Evolutionary conservation across 1,140 invertebrate species (phyloP), one percentile per base, ranked within the genome.

Genomic region (Brachionus asplanchnoidis): DNA sequence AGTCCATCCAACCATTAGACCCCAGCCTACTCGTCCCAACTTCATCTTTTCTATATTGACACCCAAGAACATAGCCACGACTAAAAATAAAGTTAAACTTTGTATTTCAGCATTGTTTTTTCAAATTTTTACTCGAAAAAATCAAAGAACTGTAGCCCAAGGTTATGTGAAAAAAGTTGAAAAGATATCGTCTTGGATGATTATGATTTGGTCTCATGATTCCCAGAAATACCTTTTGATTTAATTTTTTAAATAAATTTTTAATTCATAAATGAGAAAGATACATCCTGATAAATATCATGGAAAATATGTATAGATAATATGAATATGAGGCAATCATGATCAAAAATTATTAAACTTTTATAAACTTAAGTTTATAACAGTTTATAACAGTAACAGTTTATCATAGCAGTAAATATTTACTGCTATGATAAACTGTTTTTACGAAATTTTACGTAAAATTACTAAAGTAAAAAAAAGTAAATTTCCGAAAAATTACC

Each of bases 41-140:
- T 28, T 20, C 79, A 82, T 82, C 11, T 82, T 20, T 9, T 40
- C 32, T 8, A 82, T 65, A 65, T 26, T 20, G 14, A 68, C 65
- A 3, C 79, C 79, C 17, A 82, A 28, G 46, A 82, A 82, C n/a
- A 82, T 26, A 8, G 79, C 79, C 7, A 82, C 79, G 42, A 82
- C 79, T 82, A n/a, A 40, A 82, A 14, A 26, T 23, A 40, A 68
- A 4, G 12, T 9, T 75, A 4, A 7, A 42, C 3, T 42, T 11
- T 44, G 17, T 73, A 14, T 73, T 73, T 40, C 14, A 2, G 11
- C 17, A 7, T 73, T 42, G 6, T 28, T 14, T 32, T 44, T 17
- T n/a, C 0, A 17, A 42, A 14, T 17, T n/a, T n/a, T 50, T 82
- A 82, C 79, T 66, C 20, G 79, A 60, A 40, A 82, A 68, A 20